Base-by-base conservation (phyloP, 1,140 invertebrate species). In the Rhagoletis zephyria region DNA sequence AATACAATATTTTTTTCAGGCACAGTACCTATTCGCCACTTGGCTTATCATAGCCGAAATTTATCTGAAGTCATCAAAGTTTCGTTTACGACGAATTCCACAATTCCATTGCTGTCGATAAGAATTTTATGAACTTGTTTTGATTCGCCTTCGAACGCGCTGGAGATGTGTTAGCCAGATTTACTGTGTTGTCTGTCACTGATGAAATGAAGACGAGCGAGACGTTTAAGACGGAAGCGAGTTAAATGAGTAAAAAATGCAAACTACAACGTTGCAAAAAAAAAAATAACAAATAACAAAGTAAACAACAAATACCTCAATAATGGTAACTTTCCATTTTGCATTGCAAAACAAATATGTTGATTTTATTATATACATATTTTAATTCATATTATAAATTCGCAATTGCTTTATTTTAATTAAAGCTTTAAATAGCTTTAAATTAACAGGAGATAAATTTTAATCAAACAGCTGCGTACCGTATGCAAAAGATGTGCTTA, bases 291-390 rank as follows among this genome's bases (percentile, higher is more conserved):
- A 63, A 63, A 14, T 63, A 63, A 63, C 4, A 14, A 9, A 12
- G 67, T 3, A 42, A 74, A 30, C 30, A 74, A 74, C 45, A 81
- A 7, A 81, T 56, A 56, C 74, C 74, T 56, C 56, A 81, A 81
- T 51, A 10, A 51, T 81, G 74, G 74, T 81, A 81, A 81, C 45
- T 81, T 81, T 81, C 74, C 74, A 77, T 77, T 51, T 77, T 5
- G 9, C 6, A 48, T 51, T 19, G 42, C 16, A 30, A 81, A 81
- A 56, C 48, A 81, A 81, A 51, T 9, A 10, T 7, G 48, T 81
- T 81, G 3, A 12, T 56, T 51, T 19, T 74, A 56, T 74, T 45
- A 42, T 45, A 40, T n/a, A 19, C 4, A 56, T 19, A 56, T 56
- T 67, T 48, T 56, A 56, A 81, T 81, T 81, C 30, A 30, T 56